Conservation (phyloP, 2,888 invertebrate genomes). For the Stictocephala bisonia region DNA sequence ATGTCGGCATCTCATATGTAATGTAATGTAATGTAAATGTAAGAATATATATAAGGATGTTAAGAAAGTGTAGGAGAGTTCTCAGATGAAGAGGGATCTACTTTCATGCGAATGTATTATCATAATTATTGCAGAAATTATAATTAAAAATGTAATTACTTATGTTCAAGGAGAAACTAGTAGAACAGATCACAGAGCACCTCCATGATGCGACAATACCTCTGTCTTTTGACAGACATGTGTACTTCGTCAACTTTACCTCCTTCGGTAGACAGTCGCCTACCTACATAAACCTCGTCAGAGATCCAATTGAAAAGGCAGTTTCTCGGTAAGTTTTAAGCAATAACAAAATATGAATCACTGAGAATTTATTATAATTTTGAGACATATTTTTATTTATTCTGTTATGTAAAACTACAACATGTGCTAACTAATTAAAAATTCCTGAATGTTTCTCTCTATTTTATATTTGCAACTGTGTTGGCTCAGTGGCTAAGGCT, state of each 20-base stretch:
- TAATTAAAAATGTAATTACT: background rate
- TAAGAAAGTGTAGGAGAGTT: too few relatives aligned
- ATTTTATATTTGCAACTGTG: too few relatives aligned
- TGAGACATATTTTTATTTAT: too few relatives aligned
- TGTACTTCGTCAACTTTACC: constrained; percentile 72
- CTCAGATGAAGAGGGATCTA: background rate
- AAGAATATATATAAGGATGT: too few relatives aligned
- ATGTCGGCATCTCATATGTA: too few relatives aligned
- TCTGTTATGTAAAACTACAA: too few relatives aligned
- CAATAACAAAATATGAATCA: background rate
- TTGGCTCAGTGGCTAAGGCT: too few relatives aligned
- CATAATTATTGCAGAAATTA: background rate
- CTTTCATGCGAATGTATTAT: too few relatives aligned
- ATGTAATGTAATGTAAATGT: too few relatives aligned
- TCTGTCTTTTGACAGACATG: constrained; percentile 71
- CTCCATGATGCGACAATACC: constrained; percentile 70
- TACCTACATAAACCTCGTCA: constrained; percentile 70
- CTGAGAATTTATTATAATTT: background rate
- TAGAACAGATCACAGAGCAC: constrained; percentile 67
- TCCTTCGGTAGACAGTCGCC: constrained; percentile 70
- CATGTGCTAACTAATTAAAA: too few relatives aligned
- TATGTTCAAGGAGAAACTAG: constrained; percentile 67
- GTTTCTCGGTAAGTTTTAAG: constrained; percentile 65
- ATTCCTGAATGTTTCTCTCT: too few relatives aligned
- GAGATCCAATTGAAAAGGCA: constrained; percentile 71